Percentiles rank a stretch among this genome's conserved stretches.
phyloP scores from a whole-genome alignment of 2,113 vertebrate genomes.

The Cichladusa arquata region DNA sequence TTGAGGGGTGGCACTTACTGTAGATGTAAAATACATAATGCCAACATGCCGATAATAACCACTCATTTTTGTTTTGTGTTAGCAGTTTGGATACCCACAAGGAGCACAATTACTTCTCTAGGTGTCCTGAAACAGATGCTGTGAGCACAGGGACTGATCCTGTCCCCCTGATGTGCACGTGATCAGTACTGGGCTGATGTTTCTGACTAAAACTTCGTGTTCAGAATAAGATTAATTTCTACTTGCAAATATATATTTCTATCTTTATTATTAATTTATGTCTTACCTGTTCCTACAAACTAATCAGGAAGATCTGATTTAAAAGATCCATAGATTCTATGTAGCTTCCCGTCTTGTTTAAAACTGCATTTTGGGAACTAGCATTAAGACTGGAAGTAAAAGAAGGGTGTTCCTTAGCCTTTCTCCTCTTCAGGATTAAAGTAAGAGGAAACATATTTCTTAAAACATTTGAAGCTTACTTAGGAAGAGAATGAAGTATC shows the following conservation, averaged over 20 bases:
- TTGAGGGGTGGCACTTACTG: slow-evolving; percentile 55
- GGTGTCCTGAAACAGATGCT: neutral
- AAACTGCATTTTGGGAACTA: neutral
- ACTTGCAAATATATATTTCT: neutral
- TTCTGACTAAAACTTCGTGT: neutral
- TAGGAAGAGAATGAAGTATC: neutral
- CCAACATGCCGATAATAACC: slow-evolving; percentile 15
- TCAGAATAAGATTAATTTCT: neutral
- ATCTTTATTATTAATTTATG: neutral
- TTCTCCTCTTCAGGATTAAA: neutral
- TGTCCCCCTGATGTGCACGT: accelerated
- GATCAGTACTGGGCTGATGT: neutral
- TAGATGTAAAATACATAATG: slow-evolving; percentile 5
- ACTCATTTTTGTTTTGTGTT: neutral
- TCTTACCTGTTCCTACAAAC: neutral
- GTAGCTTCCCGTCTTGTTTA: neutral
- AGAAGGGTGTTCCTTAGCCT: neutral
- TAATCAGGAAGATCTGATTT: neutral
- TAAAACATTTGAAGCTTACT: neutral
- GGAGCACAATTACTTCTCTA: neutral
- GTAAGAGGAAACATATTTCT: neutral
- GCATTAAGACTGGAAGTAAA: neutral
- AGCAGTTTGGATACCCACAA: neutral
- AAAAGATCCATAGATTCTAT: neutral
- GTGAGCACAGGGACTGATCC: neutral